phyloP scores from a whole-genome alignment of 2,888 invertebrate genomes.

The Xylocampa areola region DNA sequence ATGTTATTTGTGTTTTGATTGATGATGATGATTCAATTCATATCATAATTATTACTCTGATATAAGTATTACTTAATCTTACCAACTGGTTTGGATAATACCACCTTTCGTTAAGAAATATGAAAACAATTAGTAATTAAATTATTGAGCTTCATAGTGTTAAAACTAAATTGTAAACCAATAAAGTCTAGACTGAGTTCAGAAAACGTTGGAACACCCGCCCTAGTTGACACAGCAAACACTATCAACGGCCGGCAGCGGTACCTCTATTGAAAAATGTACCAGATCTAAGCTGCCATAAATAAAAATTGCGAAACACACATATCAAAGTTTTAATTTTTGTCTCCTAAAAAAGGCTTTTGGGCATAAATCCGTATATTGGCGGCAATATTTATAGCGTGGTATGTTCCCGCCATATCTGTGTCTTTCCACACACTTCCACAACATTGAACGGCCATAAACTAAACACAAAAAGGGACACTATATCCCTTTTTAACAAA shows the following conservation, averaged over 20 bases:
- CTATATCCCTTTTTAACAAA: constrained; percentile 68
- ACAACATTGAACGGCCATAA: constrained; percentile 82
- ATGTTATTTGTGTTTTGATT: no score
- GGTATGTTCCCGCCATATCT: constrained; percentile 78
- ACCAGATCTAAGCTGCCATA: constrained; percentile 33
- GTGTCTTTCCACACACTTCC: constrained; percentile 82
- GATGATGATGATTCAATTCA: background rate
- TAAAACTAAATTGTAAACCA: constrained; percentile 25
- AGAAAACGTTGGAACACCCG: constrained; percentile 4
- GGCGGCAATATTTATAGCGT: constrained; percentile 80
- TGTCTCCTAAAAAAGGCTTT: constrained; percentile 16
- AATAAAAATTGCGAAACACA: constrained; percentile 47
- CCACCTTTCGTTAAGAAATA: background rate
- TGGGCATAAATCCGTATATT: constrained; percentile 68
- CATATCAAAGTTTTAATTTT: constrained; percentile 46
- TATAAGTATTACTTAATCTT: background rate
- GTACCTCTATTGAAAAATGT: constrained; percentile 20
- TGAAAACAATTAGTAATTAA: background rate
- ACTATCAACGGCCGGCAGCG: constrained; percentile 38
- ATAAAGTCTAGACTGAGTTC: constrained; percentile 42
- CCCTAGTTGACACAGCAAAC: constrained; percentile 32
- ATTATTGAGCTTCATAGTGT: constrained; percentile 9
- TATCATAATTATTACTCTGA: background rate
- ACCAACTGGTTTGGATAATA: no score
- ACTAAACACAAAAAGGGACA: constrained; percentile 77